Evolutionary conservation across 2,113 vertebrate species (phyloP), one percentile per base, ranked within the genome.

Genomic region (Tachysurus vachellii): DNA sequence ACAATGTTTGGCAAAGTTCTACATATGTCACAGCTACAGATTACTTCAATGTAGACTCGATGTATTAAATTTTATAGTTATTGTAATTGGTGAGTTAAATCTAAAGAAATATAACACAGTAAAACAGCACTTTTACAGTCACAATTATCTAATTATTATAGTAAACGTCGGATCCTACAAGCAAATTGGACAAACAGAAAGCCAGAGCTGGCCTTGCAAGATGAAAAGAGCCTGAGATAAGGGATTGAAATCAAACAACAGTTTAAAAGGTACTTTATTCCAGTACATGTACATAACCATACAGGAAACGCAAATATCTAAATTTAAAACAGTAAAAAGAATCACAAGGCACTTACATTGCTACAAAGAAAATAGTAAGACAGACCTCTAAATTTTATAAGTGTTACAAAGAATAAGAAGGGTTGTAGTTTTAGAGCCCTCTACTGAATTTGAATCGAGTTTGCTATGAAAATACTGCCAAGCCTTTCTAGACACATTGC

Each of bases 221-320:
- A 21, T 80, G 31, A 59, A 56, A 80, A 36, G 17, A 2, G 8
- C 11, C n/a, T 57, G 17, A 42, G 77, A 59, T 59, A 80, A 80
- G 19, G 79, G 56, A 61, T 44, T 44, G 31, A 61, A 81, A 3
- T 1, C 2, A 19, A 31, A 61, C 21, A 21, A 61, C 31, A 61
- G 79, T 61, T 59, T 81, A 44, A 81, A 61, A 81, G 2, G 19
- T 81, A 21, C 10, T 80, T 81, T 61, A 81, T 81, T 81, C 19
- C 17, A 44, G 11, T 42, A 61, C 31, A 61, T 81, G 5, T 6
- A 61, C 36, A 81, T 61, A 81, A 36, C n/a, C 57, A 61, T 42
- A 42, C 9, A 81, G 14, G 4, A 59, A 61, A 59, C 79, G 36
- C 9, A 17, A 42, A 57, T 59, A 57, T 36, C 17, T 80, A 80